These are phyloP conservation scores for Sinodicranocentrus sp. DNA, from an alignment of 2,888 invertebrate species.

Conservation along the genomic window DNA sequence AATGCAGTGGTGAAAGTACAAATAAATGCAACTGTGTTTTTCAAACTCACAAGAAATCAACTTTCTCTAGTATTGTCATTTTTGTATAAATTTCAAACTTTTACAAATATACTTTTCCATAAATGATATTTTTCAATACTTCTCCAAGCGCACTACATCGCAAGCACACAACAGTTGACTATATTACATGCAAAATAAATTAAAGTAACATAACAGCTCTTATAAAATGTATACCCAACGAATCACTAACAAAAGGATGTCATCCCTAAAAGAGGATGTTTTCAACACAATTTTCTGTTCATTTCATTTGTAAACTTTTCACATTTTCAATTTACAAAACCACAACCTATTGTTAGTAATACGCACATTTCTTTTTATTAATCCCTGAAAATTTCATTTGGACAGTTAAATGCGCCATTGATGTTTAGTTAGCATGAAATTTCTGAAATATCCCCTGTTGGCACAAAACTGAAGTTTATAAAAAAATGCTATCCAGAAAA, in stretches of 20 bases:
- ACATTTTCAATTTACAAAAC: not conserved
- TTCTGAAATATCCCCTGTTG: constrained; percentile 60
- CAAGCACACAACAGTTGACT: constrained; percentile 37
- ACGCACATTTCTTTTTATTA: not conserved
- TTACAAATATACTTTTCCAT: too few species aligned
- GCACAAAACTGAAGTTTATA: constrained; percentile 53
- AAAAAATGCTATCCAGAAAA: constrained; percentile 14
- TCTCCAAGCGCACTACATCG: constrained; percentile 10
- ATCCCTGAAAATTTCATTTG: constrained; percentile 39
- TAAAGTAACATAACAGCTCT: constrained; percentile 35
- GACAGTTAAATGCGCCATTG: constrained; percentile 10
- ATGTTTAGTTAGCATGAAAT: constrained; percentile 1
- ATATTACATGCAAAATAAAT: constrained; percentile 53
- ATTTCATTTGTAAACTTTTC: constrained; percentile 3
- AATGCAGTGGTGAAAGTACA: constrained; percentile 14
- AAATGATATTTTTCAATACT: too few species aligned
- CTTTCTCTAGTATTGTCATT: constrained; percentile 19
- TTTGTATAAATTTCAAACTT: too few species aligned
- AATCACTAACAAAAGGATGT: constrained; percentile 41
- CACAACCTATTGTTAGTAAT: constrained; percentile 33
- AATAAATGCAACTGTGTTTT: constrained; percentile 21
- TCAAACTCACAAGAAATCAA: constrained; percentile 15
- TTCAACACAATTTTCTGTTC: not conserved
- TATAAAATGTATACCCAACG: constrained; percentile 12
- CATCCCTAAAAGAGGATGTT: not conserved